These are phyloP conservation scores for Aphelocoma californica DNA, from an alignment of 2,797 vertebrate genomes.

Conservation along the genomic window DNA sequence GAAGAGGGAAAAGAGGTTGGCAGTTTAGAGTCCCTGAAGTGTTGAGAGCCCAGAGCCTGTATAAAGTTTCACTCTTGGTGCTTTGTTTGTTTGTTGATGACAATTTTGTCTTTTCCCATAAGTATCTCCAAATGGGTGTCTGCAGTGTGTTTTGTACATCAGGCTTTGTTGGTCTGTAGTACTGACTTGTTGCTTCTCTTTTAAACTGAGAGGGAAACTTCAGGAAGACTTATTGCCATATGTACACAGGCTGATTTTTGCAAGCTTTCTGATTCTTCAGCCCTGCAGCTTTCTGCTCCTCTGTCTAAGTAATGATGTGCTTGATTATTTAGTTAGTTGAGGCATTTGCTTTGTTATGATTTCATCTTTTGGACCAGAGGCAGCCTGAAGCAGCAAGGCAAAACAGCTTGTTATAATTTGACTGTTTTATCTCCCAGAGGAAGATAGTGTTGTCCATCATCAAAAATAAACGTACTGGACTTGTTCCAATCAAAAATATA, in stretches of 20 bases:
- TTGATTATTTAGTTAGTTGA: conserved; percentile 16
- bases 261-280: not conserved
- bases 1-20: not conserved
- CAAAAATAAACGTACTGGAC: not conserved
- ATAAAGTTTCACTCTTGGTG: not conserved
- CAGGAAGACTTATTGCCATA: not conserved
- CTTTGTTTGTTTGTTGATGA: not conserved
- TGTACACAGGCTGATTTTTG: not conserved
- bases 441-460: not conserved
- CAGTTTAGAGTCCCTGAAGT: not conserved
- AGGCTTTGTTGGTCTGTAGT: not conserved
- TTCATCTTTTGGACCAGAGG: conserved; percentile 6
- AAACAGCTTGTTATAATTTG: conserved; percentile 20
- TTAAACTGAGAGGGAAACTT: not conserved
- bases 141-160: rapidly evolving
- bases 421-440: conserved; percentile 1
- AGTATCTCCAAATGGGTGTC: not conserved
- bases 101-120: not conserved
- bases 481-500: not conserved
- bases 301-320: not conserved
- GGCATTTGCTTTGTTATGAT: not conserved
- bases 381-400: not conserved
- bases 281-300: not conserved
- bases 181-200: not conserved
- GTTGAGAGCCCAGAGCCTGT: not conserved